Evolutionary conservation across 2,888 invertebrate genomes (phyloP).

Genomic region (Dinocampus coccinellae): DNA sequence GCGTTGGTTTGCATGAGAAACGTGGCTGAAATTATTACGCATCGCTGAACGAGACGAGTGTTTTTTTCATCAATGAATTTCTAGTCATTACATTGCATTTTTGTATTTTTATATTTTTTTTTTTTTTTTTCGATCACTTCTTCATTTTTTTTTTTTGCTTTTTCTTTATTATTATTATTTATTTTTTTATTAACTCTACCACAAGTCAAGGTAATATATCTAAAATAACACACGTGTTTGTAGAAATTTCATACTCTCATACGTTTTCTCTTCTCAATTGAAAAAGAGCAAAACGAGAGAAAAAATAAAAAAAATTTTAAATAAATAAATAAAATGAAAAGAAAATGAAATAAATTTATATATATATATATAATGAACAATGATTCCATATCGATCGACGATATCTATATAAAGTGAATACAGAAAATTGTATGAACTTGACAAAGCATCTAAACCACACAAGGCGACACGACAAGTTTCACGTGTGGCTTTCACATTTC

Average conservation of each 20-base stretch:
- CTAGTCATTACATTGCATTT: not conserved
- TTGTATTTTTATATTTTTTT: not conserved
- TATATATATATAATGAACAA: not conserved
- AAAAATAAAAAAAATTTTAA: not conserved
- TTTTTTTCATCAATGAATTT: constrained; percentile 20
- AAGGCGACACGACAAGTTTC: constrained; percentile 37
- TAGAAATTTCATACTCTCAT: not conserved
- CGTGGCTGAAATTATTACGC: constrained; percentile 20
- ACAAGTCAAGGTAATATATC: not conserved
- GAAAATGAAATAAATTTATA: not conserved
- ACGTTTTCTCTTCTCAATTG: not conserved
- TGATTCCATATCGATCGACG: constrained; percentile 4
- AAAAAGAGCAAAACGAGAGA: not conserved
- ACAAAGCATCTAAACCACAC: constrained; percentile 48
- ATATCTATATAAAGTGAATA: not conserved
- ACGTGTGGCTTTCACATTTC: constrained; percentile 49
- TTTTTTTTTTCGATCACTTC: not conserved
- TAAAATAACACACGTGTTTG: not conserved
- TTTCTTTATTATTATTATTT: not conserved
- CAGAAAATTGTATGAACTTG: constrained; percentile 34
- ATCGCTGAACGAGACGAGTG: constrained; percentile 23
- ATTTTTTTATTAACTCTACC: not conserved
- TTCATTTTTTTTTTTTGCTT: not conserved
- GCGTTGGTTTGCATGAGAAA: constrained; percentile 5
- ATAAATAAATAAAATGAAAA: too few relatives aligned